Conservation (phyloP, 2,888 invertebrate species). For the Strigamia maritima region DNA sequence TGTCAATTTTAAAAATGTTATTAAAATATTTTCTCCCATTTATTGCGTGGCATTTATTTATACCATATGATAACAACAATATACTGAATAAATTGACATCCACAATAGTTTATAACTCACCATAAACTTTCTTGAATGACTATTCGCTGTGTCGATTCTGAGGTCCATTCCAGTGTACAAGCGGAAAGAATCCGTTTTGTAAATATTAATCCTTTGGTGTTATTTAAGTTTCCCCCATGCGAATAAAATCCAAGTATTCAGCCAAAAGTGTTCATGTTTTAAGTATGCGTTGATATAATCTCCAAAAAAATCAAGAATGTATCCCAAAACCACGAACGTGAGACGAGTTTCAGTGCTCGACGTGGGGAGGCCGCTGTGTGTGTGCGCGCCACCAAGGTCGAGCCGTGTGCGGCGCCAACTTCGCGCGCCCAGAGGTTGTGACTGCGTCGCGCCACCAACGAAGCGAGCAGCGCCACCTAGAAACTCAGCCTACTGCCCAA, state of each 20-base stretch:
- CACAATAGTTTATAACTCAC: background rate
- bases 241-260: background rate
- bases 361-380: conserved; percentile 19
- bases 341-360: background rate
- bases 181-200: too few relatives aligned
- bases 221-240: too few relatives aligned
- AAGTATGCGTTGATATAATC: background rate
- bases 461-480: conserved; percentile 37
- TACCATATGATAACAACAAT: background rate
- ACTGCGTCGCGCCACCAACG: conserved; percentile 37
- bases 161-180: too few relatives aligned
- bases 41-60: background rate
- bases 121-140: background rate
- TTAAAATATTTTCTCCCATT: too few relatives aligned
- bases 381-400: conserved; percentile 39
- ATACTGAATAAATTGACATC: background rate
- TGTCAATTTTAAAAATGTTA: too few relatives aligned
- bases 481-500: background rate
- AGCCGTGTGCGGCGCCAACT: conserved; percentile 36
- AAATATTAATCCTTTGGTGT: too few relatives aligned
- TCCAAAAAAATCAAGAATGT: background rate
- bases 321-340: background rate
- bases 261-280: background rate
- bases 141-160: too few relatives aligned
- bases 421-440: conserved; percentile 28